Evolutionary conservation across 2,113 vertebrate species (phyloP).

Genomic region (Laticauda colubrina): DNA sequence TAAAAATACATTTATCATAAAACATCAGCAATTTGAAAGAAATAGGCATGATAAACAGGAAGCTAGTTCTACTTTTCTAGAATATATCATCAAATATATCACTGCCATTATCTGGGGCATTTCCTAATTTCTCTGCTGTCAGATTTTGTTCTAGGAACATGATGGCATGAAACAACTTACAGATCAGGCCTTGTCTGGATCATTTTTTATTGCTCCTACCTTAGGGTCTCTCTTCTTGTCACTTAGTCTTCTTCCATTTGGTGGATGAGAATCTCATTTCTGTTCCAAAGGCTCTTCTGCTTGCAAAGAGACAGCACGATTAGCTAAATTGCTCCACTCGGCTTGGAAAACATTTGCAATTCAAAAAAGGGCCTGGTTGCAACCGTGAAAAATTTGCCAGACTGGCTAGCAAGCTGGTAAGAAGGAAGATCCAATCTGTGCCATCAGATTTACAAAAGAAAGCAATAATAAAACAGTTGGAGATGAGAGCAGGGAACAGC

Average conservation of each 20-base stretch:
- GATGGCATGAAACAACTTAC: not conserved
- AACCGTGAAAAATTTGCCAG: not conserved
- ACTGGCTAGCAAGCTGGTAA: not conserved
- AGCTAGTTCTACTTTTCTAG: not conserved
- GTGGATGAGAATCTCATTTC: not conserved
- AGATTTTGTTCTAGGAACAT: not conserved
- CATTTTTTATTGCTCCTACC: not conserved
- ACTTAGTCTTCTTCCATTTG: not conserved
- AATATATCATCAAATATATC: not conserved
- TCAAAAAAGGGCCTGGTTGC: not conserved
- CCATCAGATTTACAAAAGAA: not conserved
- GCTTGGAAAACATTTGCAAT: not conserved
- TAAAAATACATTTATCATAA: too few relatives aligned
- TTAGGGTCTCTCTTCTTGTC: not conserved
- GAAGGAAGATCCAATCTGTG: not conserved
- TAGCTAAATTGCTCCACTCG: not conserved
- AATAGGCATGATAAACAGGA: not conserved
- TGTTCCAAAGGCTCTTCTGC: not conserved
- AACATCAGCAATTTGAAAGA: not conserved
- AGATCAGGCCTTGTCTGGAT: not conserved
- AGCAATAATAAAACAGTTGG: not conserved
- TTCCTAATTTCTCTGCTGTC: not conserved
- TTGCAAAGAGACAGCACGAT: not conserved
- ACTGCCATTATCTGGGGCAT: not conserved
- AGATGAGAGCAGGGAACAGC: not conserved